Base-by-base conservation (phyloP, 2,113 vertebrate species). In the Cathartes aura region DNA sequence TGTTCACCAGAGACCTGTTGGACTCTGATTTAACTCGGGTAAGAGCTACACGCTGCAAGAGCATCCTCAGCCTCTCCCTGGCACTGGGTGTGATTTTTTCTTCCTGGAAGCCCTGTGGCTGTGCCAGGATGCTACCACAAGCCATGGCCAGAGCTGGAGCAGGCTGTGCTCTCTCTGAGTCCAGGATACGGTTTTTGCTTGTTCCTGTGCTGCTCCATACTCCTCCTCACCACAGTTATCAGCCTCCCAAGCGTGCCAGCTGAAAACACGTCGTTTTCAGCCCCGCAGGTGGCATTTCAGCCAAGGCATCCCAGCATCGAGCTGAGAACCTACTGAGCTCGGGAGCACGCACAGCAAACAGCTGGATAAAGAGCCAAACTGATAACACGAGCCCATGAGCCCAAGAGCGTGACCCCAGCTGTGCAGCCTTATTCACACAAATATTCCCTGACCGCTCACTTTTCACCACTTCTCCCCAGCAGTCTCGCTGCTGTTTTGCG, bases 341-440 rank as follows among this genome's bases (percentile, higher is more conserved):
- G 0, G 24, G 55, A 55, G 22, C 45, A 5, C 45, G 4, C 8
- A 1, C 32, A 32, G 22, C 19, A 15, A 30, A 71, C 3, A 40
- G 32, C 32, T 17, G 36, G 45, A 40, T 29, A 62, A 50, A 66
- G 30, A 2, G 42, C 64, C 30, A 21, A 53, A 19, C 7, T 21
- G 50, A 2, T 34, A 12, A 43, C 13, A 13, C 1, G 2, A 64
- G 27, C 32, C 36, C 15, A 8, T 0, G 8, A 70, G 17, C 43
- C 30, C 67, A 23, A 4, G 32, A 73, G 59, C 5, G 0, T 27
- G 73, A 32, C 21, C 36, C 17, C 58, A 50, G 16, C 40, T 53
- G 50, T 23, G 36, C 82, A 63, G 53, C 42, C 55, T 34, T 48
- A 8, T 22, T 38, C 47, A 14, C 29, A 38, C 21, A 29, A 34